phyloP scores from a whole-genome alignment of 2,888 invertebrate genomes.

The Amorpha juglandis region DNA sequence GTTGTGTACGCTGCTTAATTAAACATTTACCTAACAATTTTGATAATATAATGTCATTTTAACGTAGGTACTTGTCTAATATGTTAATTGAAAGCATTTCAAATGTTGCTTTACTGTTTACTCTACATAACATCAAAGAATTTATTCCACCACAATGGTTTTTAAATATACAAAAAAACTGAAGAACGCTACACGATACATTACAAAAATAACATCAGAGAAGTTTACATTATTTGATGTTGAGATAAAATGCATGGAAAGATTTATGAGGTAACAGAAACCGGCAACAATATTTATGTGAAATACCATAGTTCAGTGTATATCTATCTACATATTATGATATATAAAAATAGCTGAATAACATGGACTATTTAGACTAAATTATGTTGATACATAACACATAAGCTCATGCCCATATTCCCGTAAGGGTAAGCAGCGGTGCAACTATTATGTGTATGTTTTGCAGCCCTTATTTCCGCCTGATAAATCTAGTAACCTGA shows the following conservation, averaged over 20 bases:
- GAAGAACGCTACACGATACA: background rate
- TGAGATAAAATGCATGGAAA: slow-evolving; percentile 4
- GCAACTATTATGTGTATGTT: too few relatives aligned
- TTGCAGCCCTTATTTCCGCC: too few relatives aligned
- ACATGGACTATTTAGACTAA: too few relatives aligned
- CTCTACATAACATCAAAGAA: background rate
- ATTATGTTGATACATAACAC: too few relatives aligned
- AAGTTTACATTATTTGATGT: background rate
- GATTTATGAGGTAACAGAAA: slow-evolving; percentile 33
- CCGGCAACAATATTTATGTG: background rate
- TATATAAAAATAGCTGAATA: too few relatives aligned
- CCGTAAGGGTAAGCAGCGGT: too few relatives aligned
- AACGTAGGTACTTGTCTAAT: background rate
- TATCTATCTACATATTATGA: too few relatives aligned
- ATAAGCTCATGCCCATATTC: too few relatives aligned
- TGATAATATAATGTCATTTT: slow-evolving; percentile 1
- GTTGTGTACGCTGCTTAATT: background rate
- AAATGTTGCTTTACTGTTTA: background rate
- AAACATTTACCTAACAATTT: slow-evolving; percentile 13
- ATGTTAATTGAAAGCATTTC: background rate
- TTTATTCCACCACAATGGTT: background rate
- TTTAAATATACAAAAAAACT: background rate
- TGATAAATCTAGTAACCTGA: too few relatives aligned
- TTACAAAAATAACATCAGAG: slow-evolving; percentile 16
- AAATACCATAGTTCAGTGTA: too few relatives aligned